Percentiles rank a stretch among this genome's conserved stretches.
phyloP scores from a whole-genome alignment of 2,797 vertebrate genomes.

The Linurgus olivaceus region DNA sequence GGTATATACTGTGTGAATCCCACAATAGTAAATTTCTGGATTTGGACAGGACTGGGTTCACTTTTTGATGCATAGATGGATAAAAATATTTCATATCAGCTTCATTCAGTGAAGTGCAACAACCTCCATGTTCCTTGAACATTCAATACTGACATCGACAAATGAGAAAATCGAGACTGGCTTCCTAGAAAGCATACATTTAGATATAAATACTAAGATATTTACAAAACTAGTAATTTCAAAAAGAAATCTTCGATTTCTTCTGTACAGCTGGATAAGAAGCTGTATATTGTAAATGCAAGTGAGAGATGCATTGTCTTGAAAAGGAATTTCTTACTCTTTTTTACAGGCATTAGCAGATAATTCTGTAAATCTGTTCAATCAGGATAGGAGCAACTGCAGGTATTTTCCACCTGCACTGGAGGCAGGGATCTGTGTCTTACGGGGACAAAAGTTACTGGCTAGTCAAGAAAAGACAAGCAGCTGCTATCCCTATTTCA shows the following conservation, averaged over 20 bases:
- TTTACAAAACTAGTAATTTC: not conserved
- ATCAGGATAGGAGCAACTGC: not conserved
- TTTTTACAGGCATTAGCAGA: not conserved
- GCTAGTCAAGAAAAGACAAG: not conserved
- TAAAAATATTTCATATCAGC: not conserved
- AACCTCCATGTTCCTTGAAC: not conserved
- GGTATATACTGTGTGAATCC: not conserved
- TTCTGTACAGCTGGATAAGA: not conserved
- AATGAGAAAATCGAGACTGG: not conserved
- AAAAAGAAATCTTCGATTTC: not conserved
- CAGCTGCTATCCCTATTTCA: not conserved
- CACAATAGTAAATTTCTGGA: not conserved
- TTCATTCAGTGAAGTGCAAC: not conserved
- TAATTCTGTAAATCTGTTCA: not conserved
- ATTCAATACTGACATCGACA: fast-evolving
- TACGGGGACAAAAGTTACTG: not conserved
- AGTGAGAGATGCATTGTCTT: not conserved
- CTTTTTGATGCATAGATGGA: not conserved
- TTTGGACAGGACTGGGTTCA: not conserved
- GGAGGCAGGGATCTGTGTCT: not conserved
- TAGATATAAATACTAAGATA: not conserved
- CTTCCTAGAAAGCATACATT: not conserved
- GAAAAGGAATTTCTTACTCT: not conserved
- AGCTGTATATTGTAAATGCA: not conserved
- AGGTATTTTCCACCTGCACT: not conserved